phyloP scores from a whole-genome alignment of 2,888 invertebrate genomes.

The Crepidodera aurea region DNA sequence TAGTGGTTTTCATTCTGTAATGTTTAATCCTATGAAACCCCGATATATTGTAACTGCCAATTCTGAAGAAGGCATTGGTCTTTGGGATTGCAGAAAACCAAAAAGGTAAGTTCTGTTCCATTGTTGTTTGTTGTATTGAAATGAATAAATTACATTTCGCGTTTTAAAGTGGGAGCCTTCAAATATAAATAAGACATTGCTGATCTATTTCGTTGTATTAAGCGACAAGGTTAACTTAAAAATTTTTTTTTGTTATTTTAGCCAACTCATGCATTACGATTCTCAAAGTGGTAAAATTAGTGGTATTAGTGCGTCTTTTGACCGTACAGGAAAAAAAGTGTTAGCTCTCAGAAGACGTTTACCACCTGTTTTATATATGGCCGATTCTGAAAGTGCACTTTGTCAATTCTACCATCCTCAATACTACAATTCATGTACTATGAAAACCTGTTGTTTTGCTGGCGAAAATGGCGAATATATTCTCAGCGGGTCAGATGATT shows the following conservation, averaged over 20 bases:
- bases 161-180: no score
- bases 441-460: conserved; percentile 96
- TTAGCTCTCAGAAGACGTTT: conserved; percentile 85
- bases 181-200: no score
- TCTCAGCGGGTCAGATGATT: conserved; percentile 94
- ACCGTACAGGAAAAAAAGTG: conserved; percentile 77
- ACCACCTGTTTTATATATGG: conserved; percentile 83
- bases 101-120: conserved; percentile 69
- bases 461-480: conserved; percentile 89
- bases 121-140: not conserved
- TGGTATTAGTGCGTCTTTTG: conserved; percentile 94
- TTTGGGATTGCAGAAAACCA: conserved; percentile 89
- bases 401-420: conserved; percentile 91
- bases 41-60: conserved; percentile 87
- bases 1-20: conserved; percentile 92
- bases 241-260: conserved; percentile 58
- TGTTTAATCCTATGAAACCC: conserved; percentile 88
- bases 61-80: conserved; percentile 85
- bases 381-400: conserved; percentile 73
- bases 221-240: no score
- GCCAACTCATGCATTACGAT: conserved; percentile 74
- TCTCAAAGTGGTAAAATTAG: conserved; percentile 67
- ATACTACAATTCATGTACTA: conserved; percentile 95
- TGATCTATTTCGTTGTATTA: no score
- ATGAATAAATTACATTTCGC: no score